Evolutionary conservation across 2,888 invertebrate species (phyloP).

Genomic region (Drosophila flavopinicola): DNA sequence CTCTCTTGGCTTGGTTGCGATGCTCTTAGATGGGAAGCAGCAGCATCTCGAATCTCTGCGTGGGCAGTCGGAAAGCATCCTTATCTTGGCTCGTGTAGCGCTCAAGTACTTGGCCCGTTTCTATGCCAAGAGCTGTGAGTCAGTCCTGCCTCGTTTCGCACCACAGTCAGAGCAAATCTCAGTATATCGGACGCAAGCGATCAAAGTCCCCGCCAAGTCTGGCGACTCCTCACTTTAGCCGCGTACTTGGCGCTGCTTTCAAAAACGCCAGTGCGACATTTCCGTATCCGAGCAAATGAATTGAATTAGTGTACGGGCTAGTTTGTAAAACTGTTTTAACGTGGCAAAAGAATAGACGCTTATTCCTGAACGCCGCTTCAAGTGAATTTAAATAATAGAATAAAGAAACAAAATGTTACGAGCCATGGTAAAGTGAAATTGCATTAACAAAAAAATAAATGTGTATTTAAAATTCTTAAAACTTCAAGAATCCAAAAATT

Average conservation of each 20-base stretch:
- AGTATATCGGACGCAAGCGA: slow-evolving; percentile 36
- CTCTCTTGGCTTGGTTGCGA: slow-evolving; percentile 2
- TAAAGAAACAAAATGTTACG: not conserved
- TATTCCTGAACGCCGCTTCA: not conserved
- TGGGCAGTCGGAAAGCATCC: slow-evolving; percentile 38
- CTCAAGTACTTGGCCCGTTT: slow-evolving; percentile 48
- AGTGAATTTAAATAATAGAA: not conserved
- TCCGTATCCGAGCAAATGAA: slow-evolving; percentile 11
- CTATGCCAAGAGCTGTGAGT: slow-evolving; percentile 35
- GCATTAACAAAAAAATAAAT: not conserved
- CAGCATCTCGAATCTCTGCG: slow-evolving; percentile 43
- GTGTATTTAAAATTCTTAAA: not conserved
- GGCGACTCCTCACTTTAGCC: slow-evolving; percentile 5
- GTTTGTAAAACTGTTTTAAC: slow-evolving; percentile 12
- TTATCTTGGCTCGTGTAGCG: slow-evolving; percentile 34
- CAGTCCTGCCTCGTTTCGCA: slow-evolving; percentile 66
- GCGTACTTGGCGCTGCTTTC: slow-evolving; percentile 34
- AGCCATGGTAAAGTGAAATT: slow-evolving; percentile 5
- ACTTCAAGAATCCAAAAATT: slow-evolving; percentile 4
- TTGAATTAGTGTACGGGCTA: slow-evolving; percentile 12
- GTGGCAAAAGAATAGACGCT: not conserved
- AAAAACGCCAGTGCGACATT: slow-evolving; percentile 10
- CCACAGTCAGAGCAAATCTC: slow-evolving; percentile 55
- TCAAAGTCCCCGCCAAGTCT: slow-evolving; percentile 19
- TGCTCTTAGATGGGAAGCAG: slow-evolving; percentile 49